Percentiles rank a stretch among this genome's conserved stretches.
phyloP scores from a whole-genome alignment of 2,113 vertebrate genomes.

The Lamprotornis superbus region DNA sequence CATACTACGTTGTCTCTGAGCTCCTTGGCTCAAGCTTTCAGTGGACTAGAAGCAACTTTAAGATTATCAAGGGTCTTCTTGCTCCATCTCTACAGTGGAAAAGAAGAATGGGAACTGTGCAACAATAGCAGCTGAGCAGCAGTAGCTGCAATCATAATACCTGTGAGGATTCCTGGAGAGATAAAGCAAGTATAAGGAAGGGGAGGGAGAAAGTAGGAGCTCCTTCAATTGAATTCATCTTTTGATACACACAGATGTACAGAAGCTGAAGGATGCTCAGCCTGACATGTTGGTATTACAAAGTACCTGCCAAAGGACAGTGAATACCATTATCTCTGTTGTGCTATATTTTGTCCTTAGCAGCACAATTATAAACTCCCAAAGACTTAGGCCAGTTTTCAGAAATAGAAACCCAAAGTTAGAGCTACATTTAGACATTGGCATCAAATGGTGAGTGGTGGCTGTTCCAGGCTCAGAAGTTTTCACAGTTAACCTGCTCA shows the following conservation, averaged over 20 bases:
- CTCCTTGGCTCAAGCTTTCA: not conserved
- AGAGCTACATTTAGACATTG: not conserved
- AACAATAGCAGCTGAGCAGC: not conserved
- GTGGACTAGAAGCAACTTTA: not conserved
- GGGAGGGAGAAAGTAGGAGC: not conserved
- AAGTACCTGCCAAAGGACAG: not conserved
- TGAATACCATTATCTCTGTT: not conserved
- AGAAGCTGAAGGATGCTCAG: not conserved
- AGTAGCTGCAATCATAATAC: not conserved
- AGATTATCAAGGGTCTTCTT: not conserved
- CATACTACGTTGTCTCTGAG: rapidly evolving
- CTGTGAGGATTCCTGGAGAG: not conserved
- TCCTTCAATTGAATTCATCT: not conserved
- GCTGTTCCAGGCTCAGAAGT: not conserved
- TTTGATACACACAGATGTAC: not conserved
- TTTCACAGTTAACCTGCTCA: rapidly evolving
- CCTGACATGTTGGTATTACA: not conserved
- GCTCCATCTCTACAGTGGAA: not conserved
- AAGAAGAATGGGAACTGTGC: not conserved
- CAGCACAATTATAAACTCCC: not conserved
- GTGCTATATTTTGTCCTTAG: not conserved
- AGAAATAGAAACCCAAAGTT: not conserved
- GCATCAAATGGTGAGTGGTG: not conserved
- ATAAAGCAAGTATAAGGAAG: not conserved
- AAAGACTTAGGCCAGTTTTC: not conserved